Evolutionary conservation across 2,888 invertebrate genomes (phyloP).

Genomic region (Pseudeuparius sepicola): DNA sequence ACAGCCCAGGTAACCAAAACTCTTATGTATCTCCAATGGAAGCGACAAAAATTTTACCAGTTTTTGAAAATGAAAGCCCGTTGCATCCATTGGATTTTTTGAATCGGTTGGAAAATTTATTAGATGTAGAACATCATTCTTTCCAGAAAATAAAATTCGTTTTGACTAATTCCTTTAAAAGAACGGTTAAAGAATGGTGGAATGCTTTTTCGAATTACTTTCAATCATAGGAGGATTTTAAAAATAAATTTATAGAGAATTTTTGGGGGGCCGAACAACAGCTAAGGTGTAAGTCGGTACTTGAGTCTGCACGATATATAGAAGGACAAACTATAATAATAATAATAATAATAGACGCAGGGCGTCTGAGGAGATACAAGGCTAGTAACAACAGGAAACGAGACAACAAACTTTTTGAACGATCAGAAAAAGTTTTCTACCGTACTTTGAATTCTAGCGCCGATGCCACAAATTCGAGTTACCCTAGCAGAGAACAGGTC

Average conservation of each 20-base stretch:
- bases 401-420: too few relatives aligned
- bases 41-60: conserved; percentile 1
- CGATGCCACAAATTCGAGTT: too few relatives aligned
- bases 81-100: conserved; percentile 4
- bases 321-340: background rate
- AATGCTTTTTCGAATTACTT: background rate
- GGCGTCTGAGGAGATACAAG: too few relatives aligned
- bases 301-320: background rate
- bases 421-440: too few relatives aligned
- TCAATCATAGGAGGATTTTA: background rate
- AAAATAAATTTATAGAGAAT: background rate
- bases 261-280: conserved; percentile 3
- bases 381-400: too few relatives aligned
- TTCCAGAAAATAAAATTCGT: conserved; percentile 9
- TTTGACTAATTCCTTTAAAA: conserved; percentile 5
- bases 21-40: background rate
- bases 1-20: too few relatives aligned
- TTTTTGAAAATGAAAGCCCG: background rate
- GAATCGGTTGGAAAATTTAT: conserved; percentile 4
- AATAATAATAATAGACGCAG: too few relatives aligned
- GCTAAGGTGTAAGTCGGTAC: background rate
- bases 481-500: too few relatives aligned
- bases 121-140: conserved; percentile 3
- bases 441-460: too few relatives aligned
- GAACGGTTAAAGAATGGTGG: conserved; percentile 2